phyloP scores from a whole-genome alignment of 2,797 vertebrate species.

The Monodelphis domestica region DNA sequence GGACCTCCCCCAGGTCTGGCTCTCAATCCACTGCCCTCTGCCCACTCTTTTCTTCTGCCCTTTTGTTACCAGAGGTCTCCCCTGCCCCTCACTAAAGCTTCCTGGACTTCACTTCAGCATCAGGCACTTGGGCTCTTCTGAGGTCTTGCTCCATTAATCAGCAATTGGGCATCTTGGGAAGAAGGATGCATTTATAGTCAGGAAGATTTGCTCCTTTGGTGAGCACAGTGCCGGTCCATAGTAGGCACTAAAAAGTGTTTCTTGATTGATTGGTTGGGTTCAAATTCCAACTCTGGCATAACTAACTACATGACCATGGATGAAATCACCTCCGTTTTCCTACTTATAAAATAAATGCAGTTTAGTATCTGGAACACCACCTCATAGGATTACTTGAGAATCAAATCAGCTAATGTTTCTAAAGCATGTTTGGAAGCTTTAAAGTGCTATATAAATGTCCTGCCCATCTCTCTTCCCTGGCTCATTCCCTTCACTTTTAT shows the following conservation, averaged over 20 bases:
- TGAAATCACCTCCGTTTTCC: not conserved
- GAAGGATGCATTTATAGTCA: not conserved
- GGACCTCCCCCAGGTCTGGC: too few species aligned
- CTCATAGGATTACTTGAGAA: not conserved
- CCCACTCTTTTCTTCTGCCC: not conserved
- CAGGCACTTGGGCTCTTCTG: too few species aligned
- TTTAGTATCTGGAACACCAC: not conserved
- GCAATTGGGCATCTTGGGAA: not conserved
- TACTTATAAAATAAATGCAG: not conserved
- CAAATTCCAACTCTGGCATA: not conserved
- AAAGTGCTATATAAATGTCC: not conserved
- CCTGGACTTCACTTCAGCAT: not conserved
- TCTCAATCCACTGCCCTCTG: too few species aligned
- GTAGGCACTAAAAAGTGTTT: not conserved
- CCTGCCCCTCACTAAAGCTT: not conserved
- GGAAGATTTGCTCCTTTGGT: not conserved
- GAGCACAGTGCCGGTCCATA: not conserved
- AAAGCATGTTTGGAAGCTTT: not conserved
- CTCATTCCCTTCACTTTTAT: conserved; percentile 12
- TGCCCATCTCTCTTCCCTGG: not conserved
- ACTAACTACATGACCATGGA: not conserved
- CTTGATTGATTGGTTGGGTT: not conserved
- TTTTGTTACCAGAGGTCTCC: not conserved
- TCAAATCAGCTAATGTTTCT: not conserved
- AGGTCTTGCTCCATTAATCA: not conserved